Evolutionary conservation across 2,888 invertebrate genomes (phyloP), one percentile per base, ranked within the genome.

Genomic region (Acleris literana): DNA sequence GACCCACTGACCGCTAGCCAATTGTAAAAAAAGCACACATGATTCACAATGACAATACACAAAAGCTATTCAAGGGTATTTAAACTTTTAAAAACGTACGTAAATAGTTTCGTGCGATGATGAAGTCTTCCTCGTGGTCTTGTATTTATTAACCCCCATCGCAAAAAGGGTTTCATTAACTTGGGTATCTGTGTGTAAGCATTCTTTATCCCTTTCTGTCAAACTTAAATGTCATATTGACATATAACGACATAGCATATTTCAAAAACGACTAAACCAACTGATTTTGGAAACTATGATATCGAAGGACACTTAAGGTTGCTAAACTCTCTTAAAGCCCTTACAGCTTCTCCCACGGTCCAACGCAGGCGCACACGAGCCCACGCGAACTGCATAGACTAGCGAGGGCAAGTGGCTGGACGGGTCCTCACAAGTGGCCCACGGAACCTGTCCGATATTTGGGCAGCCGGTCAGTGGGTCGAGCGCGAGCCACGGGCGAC

Each of bases 381-480:
- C 66, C 53, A 64, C 70, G 67, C 58, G 33, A 33, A 25, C 39
- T 66, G 68, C 65, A 66, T 66, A 62, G 62, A 67, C 69, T 71
- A 69, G 69, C 65, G 49, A 62, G 69, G 77, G 65, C 71, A 72
- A 72, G 74, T 72, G 72, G 71, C 66, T 68, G 66, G 72, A 58
- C 71, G 56, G 57, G 63, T 69, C 67, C 39, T 56, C 33, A 44
- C 69, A 72, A 72, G 74, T 72, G 72, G 71, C 66, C 68, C 67
- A 72, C 56, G 71, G 52, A 75, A 80, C 81, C 80, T 79, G 81
- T 79, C 72, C 74, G 66, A 65, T 77, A 77, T 85, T 83, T 83
- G 80, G 81, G 76, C 77, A 82, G 78, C 74, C 78, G 83, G 83
- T 81, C 80, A 84, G 74, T 79, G 76, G 79, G 79, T 73, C 74